Conservation (phyloP, 2,797 vertebrate genomes). For the Pipistrellus pygmaeus region DNA sequence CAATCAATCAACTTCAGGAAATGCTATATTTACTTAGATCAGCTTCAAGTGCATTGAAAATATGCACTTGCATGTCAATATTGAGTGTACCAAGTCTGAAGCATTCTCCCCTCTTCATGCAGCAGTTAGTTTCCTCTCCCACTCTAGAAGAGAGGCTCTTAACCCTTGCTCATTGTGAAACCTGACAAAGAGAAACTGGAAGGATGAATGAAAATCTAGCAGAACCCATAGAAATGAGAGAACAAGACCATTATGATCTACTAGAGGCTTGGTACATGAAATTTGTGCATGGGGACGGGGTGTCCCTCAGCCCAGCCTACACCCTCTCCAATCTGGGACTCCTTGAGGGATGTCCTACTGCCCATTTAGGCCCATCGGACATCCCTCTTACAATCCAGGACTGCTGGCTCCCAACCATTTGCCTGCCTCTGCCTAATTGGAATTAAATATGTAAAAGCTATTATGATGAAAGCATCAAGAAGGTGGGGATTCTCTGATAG, state of each 20-base stretch:
- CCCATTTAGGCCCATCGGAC: no score
- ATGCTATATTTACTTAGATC: neutral
- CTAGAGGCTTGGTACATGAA: no score
- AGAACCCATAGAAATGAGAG: neutral
- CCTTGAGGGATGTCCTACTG: no score
- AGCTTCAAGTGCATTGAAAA: conserved; percentile 18
- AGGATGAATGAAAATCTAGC: neutral
- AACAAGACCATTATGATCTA: neutral
- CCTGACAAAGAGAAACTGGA: conserved; percentile 2
- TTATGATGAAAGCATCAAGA: neutral
- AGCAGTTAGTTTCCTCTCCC: neutral
- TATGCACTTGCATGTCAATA: neutral
- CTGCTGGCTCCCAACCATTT: no score
- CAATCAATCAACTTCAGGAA: conserved; percentile 18
- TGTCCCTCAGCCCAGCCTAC: no score
- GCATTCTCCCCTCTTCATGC: neutral
- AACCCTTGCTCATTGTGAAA: neutral
- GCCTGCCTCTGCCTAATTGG: no score
- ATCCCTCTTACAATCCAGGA: no score
- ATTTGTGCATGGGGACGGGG: no score
- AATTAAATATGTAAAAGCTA: neutral
- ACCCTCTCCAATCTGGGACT: no score
- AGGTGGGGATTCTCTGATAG: neutral
- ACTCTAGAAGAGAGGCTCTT: neutral
- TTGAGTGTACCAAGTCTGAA: neutral